Percentiles rank a stretch among this genome's conserved stretches.
These are phyloP conservation scores for Mormyrus iriodes DNA, from an alignment of 2,113 vertebrate species.

Conservation along the genomic window DNA sequence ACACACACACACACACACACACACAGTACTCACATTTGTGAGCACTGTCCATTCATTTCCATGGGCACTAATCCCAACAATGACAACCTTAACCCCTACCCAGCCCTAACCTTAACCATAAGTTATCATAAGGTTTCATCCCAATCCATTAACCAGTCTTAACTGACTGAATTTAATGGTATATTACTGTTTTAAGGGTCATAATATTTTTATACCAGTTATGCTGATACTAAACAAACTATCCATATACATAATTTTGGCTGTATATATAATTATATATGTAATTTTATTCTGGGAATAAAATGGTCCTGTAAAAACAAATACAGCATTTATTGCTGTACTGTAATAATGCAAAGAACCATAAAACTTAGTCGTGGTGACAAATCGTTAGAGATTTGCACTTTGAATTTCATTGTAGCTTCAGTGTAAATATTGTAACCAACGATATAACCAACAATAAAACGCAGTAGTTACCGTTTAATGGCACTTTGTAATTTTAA, in stretches of 20 bases:
- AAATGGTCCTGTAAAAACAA: neutral
- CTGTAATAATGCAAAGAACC: neutral
- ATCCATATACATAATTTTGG: neutral
- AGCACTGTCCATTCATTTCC: no score
- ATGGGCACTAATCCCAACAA: no score
- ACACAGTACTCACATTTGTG: no score
- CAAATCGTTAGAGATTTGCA: neutral
- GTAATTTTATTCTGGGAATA: neutral
- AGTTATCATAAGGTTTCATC: neutral
- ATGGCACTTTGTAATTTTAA: neutral
- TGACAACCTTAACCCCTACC: no score
- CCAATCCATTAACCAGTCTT: neutral
- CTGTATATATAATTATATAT: neutral
- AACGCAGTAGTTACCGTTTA: neutral
- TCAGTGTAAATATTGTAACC: neutral
- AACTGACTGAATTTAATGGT: neutral
- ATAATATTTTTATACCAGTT: neutral
- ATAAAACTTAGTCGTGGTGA: neutral
- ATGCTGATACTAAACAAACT: neutral
- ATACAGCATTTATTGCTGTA: neutral
- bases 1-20: no score
- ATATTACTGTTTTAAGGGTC: neutral
- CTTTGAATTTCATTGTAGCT: neutral
- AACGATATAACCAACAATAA: neutral
- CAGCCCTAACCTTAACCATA: no score